These are phyloP conservation scores for Indicator maculatus DNA, from an alignment of 2,113 vertebrate genomes.

Conservation along the genomic window DNA sequence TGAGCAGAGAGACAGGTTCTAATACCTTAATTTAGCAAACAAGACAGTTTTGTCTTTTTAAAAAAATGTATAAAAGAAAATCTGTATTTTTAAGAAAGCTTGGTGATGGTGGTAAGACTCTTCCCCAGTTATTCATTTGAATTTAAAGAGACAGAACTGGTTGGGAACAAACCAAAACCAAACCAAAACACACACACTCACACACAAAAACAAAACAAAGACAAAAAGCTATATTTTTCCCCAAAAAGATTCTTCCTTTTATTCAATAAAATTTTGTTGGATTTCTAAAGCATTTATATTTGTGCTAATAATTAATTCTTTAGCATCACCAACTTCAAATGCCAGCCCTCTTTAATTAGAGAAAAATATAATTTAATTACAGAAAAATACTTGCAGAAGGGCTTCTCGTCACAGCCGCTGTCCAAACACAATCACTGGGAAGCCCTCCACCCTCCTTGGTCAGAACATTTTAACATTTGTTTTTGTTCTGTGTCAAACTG, in stretches of 20 bases:
- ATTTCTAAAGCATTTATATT: not conserved
- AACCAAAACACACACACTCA: too few relatives aligned
- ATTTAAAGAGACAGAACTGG: not conserved
- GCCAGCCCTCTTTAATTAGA: not conserved
- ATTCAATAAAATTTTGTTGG: not conserved
- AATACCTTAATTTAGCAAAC: conserved; percentile 48
- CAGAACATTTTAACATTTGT: not conserved
- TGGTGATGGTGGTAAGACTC: not conserved
- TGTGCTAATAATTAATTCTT: not conserved
- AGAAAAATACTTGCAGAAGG: not conserved
- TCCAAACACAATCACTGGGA: conserved; percentile 24
- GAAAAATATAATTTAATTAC: not conserved
- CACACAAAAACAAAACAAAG: too few relatives aligned
- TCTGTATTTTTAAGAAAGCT: not conserved
- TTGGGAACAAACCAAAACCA: not conserved
- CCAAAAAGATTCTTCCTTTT: not conserved
- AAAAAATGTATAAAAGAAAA: not conserved
- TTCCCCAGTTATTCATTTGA: not conserved
- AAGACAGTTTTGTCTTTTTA: not conserved
- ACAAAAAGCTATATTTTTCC: too few relatives aligned
- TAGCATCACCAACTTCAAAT: not conserved
- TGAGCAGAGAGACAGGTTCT: conserved; percentile 12
- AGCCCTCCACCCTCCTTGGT: not conserved
- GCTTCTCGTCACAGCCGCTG: conserved; percentile 5
- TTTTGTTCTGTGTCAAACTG: conserved; percentile 11